Conservation (phyloP, 2,113 vertebrate genomes). For the Noctilio leporinus region DNA sequence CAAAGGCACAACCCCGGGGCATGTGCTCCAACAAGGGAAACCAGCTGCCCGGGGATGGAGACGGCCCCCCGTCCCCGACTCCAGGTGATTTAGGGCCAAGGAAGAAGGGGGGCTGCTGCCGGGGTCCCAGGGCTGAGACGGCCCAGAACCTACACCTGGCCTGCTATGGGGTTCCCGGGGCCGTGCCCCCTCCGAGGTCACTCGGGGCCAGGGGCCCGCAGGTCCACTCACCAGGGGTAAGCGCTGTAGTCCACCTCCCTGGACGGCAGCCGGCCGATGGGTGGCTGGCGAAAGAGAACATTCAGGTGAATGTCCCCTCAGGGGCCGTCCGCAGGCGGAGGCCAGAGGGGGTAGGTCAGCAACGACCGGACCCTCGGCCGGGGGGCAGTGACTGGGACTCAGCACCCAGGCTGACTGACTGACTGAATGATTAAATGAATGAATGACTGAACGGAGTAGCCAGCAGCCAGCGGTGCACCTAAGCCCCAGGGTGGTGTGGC, state of each 20-base stretch:
- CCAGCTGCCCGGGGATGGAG: accelerated
- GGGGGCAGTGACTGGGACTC: accelerated
- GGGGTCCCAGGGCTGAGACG: neutral
- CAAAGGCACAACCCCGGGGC: accelerated
- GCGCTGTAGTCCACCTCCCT: constrained; percentile 90
- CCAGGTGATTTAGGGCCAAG: accelerated
- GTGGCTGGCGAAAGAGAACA: constrained; percentile 76
- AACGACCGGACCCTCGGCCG: accelerated
- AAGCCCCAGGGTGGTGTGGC: accelerated
- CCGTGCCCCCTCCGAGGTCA: no score
- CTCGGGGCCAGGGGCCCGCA: no score
- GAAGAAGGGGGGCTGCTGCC: accelerated
- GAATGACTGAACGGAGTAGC: neutral
- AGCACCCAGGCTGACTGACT: neutral
- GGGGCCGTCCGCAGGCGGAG: accelerated
- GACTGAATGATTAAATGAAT: neutral
- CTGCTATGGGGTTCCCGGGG: neutral
- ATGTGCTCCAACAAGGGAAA: neutral
- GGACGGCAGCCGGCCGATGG: constrained; percentile 85
- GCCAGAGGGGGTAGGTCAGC: accelerated
- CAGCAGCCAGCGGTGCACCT: accelerated
- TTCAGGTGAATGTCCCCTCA: accelerated
- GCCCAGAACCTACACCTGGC: accelerated
- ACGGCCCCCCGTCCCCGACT: neutral
- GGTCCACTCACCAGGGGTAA: constrained; percentile 89